Conservation (phyloP, 2,888 invertebrate genomes). For the Halictus ligatus region DNA sequence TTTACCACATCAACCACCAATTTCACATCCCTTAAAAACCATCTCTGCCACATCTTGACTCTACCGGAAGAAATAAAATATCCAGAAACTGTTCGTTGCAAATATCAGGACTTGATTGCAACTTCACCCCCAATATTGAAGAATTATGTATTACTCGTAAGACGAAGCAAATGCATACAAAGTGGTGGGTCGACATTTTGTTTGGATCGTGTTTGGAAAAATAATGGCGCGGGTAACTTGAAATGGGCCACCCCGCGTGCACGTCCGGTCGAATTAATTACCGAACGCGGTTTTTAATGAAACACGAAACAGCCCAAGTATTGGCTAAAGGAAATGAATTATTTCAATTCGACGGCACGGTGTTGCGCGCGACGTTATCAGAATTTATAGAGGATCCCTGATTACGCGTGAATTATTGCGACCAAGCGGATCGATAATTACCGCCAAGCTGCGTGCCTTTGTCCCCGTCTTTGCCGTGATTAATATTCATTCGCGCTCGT, state of each 20-base stretch:
- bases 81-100: too few relatives aligned
- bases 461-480: slow-evolving; percentile 21
- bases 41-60: too few relatives aligned
- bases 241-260: neutral
- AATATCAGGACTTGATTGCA: too few relatives aligned
- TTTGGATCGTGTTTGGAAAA: neutral
- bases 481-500: slow-evolving; percentile 40
- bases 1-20: too few relatives aligned
- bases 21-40: too few relatives aligned
- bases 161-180: too few relatives aligned
- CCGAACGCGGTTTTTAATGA: neutral
- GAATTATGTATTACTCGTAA: too few relatives aligned
- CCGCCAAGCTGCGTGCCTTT: slow-evolving; percentile 8
- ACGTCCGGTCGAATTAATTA: neutral
- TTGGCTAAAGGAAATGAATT: neutral
- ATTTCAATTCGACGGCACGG: neutral
- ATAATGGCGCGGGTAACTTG: neutral
- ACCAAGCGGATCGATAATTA: slow-evolving; percentile 24
- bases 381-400: slow-evolving; percentile 33
- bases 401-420: slow-evolving; percentile 16
- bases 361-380: slow-evolving; percentile 15
- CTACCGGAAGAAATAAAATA: too few relatives aligned
- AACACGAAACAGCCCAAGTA: neutral
- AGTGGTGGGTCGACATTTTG: too few relatives aligned
- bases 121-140: too few relatives aligned